A percentile compares a stretch with the other conserved stretches of the same genome.
Conservation (phyloP, 1,140 invertebrate genomes). For the Orchestia grillus region DNA sequence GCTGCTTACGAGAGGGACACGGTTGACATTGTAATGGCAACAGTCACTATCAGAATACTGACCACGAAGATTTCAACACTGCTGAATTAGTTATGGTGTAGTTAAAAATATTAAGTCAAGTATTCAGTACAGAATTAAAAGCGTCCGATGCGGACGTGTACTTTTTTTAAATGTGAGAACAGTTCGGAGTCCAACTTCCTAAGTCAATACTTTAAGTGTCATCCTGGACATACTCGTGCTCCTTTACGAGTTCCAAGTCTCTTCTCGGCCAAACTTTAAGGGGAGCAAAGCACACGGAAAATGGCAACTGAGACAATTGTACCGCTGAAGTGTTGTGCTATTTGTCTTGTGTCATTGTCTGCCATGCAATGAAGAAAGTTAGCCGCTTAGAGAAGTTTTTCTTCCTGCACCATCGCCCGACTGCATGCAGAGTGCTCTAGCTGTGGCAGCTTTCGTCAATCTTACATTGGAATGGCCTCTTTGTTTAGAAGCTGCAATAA, state of each 20-base stretch:
- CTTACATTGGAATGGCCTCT: background rate
- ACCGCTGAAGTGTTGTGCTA: background rate
- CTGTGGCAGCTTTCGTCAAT: background rate
- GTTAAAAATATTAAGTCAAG: background rate
- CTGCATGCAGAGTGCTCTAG: background rate
- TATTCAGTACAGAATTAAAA: background rate
- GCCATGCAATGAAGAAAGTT: constrained; percentile 7
- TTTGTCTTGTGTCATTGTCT: background rate
- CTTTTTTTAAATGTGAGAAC: background rate
- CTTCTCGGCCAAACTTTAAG: background rate
- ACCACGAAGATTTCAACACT: too few relatives aligned
- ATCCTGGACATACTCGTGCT: background rate
- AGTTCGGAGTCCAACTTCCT: background rate
- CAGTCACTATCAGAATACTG: too few relatives aligned
- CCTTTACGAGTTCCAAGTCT: background rate
- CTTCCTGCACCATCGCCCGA: background rate
- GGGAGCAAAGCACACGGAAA: background rate
- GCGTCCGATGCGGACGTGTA: background rate
- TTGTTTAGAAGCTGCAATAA: background rate
- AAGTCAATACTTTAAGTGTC: background rate
- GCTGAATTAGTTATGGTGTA: background rate
- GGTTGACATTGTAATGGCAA: too few relatives aligned
- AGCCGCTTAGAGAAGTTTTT: background rate
- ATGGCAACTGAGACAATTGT: background rate
- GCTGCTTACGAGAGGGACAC: too few relatives aligned